A percentile compares a stretch with the other conserved stretches of the same genome.
Conservation (phyloP, 2,888 invertebrate genomes). For the Aphidius colemani region DNA sequence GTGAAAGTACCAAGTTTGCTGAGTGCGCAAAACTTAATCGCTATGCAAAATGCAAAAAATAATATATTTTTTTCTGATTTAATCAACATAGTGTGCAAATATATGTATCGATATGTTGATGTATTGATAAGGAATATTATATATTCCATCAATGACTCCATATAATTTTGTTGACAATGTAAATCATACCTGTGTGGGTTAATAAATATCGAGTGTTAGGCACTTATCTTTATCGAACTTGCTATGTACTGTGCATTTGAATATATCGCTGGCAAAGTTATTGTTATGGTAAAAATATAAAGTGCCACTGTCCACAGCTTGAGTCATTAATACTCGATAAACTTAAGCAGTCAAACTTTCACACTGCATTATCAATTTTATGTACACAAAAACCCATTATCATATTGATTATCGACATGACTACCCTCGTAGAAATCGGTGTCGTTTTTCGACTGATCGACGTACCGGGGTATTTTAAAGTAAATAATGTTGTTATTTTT, state of each 20-base stretch:
- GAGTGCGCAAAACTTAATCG: no score
- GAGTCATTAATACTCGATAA: no score
- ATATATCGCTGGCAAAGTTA: background rate
- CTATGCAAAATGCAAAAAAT: background rate
- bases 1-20: constrained; percentile 17
- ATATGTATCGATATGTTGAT: constrained; percentile 3
- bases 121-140: constrained; percentile 21
- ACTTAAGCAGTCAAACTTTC: background rate
- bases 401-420: background rate
- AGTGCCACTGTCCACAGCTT: no score
- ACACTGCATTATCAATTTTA: background rate
- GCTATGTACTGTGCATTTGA: background rate
- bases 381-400: background rate
- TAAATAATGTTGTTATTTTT: background rate
- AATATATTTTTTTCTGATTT: constrained; percentile 7
- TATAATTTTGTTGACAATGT: constrained; percentile 12
- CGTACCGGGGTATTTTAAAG: no score
- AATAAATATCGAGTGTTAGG: constrained; percentile 3
- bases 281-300: no score
- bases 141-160: constrained; percentile 3
- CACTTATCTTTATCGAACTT: constrained; percentile 19
- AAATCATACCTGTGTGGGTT: constrained; percentile 16
- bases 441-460: no score
- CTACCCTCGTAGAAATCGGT: no score
- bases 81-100: constrained; percentile 11